Conservation (phyloP, 2,888 invertebrate genomes). For the Candidula unifasciata region DNA sequence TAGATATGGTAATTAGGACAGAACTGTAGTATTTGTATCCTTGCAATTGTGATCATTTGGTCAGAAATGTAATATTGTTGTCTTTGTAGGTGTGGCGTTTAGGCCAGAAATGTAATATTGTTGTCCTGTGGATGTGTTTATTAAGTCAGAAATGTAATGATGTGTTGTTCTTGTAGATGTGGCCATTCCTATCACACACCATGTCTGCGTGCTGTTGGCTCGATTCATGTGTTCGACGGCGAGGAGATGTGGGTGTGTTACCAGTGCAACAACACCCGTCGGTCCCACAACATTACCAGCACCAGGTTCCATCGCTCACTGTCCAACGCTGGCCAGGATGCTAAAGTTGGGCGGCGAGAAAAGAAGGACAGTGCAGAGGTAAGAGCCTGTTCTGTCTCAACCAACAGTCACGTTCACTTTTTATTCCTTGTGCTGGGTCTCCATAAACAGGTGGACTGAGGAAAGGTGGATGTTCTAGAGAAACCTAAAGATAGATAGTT, state of each 20-base stretch:
- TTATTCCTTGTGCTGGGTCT: no score
- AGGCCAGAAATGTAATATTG: no score
- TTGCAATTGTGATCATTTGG: no score
- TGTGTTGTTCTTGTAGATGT: conserved; percentile 64
- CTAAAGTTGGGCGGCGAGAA: conserved; percentile 49
- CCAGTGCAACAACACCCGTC: conserved; percentile 71
- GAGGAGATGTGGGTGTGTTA: conserved; percentile 74
- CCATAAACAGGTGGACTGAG: no score
- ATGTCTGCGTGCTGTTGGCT: conserved; percentile 72
- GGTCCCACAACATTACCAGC: conserved; percentile 66
- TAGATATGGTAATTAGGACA: no score
- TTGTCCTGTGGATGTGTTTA: background rate
- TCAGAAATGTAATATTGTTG: no score
- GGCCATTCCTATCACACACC: conserved; percentile 76
- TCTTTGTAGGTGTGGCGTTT: no score
- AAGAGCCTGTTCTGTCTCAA: background rate
- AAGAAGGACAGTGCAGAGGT: conserved; percentile 64
- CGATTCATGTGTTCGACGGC: conserved; percentile 68
- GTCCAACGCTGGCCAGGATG: conserved; percentile 61
- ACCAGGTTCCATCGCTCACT: conserved; percentile 69
- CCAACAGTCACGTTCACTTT: no score
- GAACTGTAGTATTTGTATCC: no score
- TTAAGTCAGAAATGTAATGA: background rate
- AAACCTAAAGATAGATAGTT: no score
- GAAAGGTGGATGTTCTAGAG: no score